Evolutionary conservation across 2,888 invertebrate genomes (phyloP), one percentile per base, ranked within the genome.

Genomic region (Dicyrtomina minuta): DNA sequence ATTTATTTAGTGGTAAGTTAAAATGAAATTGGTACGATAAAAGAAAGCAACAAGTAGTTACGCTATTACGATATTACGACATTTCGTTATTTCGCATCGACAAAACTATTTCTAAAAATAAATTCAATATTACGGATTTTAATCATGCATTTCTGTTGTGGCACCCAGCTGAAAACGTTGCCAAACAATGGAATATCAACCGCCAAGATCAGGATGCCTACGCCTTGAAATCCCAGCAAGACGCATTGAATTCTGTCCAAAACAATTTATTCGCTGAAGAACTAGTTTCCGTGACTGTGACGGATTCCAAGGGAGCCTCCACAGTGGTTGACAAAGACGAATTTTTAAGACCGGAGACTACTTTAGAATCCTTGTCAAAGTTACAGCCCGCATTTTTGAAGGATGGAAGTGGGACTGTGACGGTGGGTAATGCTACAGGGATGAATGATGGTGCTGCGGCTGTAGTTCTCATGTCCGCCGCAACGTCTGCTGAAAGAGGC

Each of bases 361-460:
- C 86, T 12, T 55, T 86, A 0, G 88, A 88, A 77, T 81, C 80
- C 12, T 82, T 92, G 51, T 80, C 84, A 68, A 88, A 87, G 80
- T 80, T 92, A 39, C 85, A 82, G 75, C 87, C 91, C 0, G 87
- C 82, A 51, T 75, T 75, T 58, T 66, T 70, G 12, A 53, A 60
- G 17, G 75, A 75, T 60, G 62, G 68, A 17, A 66, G 58, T 62
- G 43, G 43, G 43, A 41, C 43, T 41, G 89, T 92, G 6, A 92
- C 92, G 3, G 85, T 92, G 33, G 90, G 89, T 51, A 90, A 90
- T 83, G 86, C 91, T 1, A 91, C 91, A 8, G 90, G 90, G 33
- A 84, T 92, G 43, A 92, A 91, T 81, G 96, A 96, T 81, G 94
- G 96, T 0, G 95, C 96, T 1, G 93, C 94, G 2, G 92, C 90